Base-by-base conservation (phyloP, 2,888 invertebrate species). In the Patella depressa region DNA sequence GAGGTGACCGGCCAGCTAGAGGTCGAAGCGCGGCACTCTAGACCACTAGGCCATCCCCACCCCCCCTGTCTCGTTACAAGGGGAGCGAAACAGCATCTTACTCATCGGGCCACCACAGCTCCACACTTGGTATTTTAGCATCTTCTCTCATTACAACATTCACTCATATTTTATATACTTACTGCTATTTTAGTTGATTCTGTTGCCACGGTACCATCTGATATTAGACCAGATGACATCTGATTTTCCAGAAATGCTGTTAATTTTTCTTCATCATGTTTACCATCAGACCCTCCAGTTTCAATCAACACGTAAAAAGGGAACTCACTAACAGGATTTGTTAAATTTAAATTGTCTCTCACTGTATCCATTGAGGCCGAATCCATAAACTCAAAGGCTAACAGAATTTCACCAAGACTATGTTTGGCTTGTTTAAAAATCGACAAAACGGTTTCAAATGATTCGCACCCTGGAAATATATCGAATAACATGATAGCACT, bases 381-480 rank as follows among this genome's bases (percentile, higher is more conserved):
- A 91, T 99, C 99, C 80, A 99, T 95, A 93, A 99, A 94, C 93
- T 99, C 99, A 92, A 97, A 98, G 0, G 98, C 97, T 5, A 98
- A 98, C 69, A 99, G 91, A 82, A 98, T 96, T 93, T 99, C 98
- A 1, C 95, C 96, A 15, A 98, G 92, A 45, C 94, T 94, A 0
- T 91, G 91, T 91, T 95, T 96, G 0, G 97, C 96, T 81, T 94
- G 93, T 84, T 94, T 93, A 89, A 95, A 96, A 0, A 96, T 94
- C 84, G 95, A 93, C 17, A 98, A 92, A 34, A 98, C 95, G 81
- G 95, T 93, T 59, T 96, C 94, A 91, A 97, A 99, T 57, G 93
- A 94, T 77, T 95, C 92, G 59, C 97, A 93, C 53, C 97, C 97
- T 95, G 85, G 12, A 83, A 84, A 77, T 24, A 45, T 45, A 3